Evolutionary conservation across 2,888 invertebrate species (phyloP).

Genomic region (Hofmannophila pseudospretella): DNA sequence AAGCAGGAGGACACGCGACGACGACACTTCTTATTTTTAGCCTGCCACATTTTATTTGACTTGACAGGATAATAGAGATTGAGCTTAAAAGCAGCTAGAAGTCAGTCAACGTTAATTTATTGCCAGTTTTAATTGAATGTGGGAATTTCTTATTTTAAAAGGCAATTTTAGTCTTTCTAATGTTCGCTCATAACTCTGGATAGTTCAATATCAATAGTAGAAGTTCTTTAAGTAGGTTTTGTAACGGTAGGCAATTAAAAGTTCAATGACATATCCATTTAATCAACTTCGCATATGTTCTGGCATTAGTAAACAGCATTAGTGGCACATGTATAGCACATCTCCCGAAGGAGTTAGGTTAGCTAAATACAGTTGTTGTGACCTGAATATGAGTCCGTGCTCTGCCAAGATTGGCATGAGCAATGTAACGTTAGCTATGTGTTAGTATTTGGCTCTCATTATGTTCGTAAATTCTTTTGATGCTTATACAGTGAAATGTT

Average conservation of each 20-base stretch:
- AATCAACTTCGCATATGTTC: constrained; percentile 5
- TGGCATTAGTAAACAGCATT: constrained; percentile 1
- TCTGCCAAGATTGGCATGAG: constrained; percentile 55
- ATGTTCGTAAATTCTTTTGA: constrained; percentile 17
- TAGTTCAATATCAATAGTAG: background rate
- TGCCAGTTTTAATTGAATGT: background rate
- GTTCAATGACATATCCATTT: constrained; percentile 3
- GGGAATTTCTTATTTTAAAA: background rate
- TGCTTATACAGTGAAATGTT: too few species aligned
- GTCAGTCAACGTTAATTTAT: constrained; percentile 3
- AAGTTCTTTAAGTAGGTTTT: background rate
- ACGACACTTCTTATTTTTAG: constrained; percentile 48
- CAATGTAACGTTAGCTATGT: constrained; percentile 31
- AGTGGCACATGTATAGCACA: background rate
- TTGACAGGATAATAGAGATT: constrained; percentile 17
- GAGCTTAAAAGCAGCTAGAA: constrained; percentile 4
- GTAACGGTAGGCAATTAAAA: background rate
- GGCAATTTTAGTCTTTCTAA: too few species aligned
- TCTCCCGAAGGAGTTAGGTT: constrained; percentile 26
- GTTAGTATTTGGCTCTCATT: constrained; percentile 28
- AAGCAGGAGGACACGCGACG: constrained; percentile 46
- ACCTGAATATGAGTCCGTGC: constrained; percentile 50
- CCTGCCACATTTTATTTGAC: constrained; percentile 18
- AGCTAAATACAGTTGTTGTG: constrained; percentile 36
- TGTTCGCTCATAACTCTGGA: too few species aligned